These are phyloP conservation scores for Drosophila percnosoma DNA, from an alignment of 2,888 invertebrate genomes.

Conservation along the genomic window DNA sequence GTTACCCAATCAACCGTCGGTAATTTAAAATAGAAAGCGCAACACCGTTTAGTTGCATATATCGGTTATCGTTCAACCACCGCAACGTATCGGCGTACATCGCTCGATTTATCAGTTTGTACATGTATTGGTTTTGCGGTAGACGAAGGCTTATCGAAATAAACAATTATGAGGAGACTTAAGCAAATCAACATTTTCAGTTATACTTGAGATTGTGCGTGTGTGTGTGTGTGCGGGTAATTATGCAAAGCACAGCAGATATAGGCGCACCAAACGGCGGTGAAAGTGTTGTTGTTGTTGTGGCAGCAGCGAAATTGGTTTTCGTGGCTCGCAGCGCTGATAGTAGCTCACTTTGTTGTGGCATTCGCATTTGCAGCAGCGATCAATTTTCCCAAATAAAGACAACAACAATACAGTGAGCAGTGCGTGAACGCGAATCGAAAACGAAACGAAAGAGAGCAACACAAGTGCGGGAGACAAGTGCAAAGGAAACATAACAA, in stretches of 20 bases:
- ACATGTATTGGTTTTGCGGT: slow-evolving; percentile 48
- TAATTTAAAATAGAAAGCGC: neutral
- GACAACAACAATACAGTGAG: slow-evolving; percentile 24
- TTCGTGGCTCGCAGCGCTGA: slow-evolving; percentile 48
- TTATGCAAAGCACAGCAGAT: slow-evolving; percentile 60
- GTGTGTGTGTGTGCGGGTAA: slow-evolving; percentile 37
- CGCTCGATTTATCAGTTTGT: slow-evolving; percentile 33
- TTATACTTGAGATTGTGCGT: slow-evolving; percentile 28
- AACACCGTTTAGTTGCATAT: slow-evolving; percentile 5
- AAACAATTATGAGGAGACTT: slow-evolving; percentile 58
- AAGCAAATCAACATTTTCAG: slow-evolving; percentile 41
- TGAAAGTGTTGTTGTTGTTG: slow-evolving; percentile 61
- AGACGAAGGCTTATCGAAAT: slow-evolving; percentile 53
- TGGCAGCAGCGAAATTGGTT: slow-evolving; percentile 53
- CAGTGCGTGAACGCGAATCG: slow-evolving; percentile 19
- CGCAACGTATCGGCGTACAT: slow-evolving; percentile 13
- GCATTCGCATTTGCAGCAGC: slow-evolving; percentile 55
- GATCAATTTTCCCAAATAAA: slow-evolving; percentile 64
- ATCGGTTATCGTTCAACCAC: slow-evolving; percentile 30
- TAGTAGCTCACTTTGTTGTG: slow-evolving; percentile 59
- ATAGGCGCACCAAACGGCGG: slow-evolving; percentile 44
- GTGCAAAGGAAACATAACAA: slow-evolving; percentile 41
- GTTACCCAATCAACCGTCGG: neutral
- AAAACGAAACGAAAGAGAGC: slow-evolving; percentile 13
- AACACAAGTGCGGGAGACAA: slow-evolving; percentile 44